Conservation (phyloP, 1,140 invertebrate genomes). For the Grapholita molesta region DNA sequence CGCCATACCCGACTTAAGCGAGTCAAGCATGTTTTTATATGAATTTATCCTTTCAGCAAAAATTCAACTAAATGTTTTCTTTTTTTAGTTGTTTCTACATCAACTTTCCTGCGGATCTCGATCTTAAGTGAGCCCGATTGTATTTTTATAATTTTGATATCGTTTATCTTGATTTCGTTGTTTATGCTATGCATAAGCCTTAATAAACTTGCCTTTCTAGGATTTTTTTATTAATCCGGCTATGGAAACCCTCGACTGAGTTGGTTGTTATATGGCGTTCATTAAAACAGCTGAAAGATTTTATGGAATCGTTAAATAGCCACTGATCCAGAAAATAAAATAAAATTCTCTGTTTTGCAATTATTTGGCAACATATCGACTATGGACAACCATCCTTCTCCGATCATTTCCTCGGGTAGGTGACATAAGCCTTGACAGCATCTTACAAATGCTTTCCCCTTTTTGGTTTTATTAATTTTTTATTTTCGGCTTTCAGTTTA, state of each 20-base stretch:
- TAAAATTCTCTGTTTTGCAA: not conserved
- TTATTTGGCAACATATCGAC: not conserved
- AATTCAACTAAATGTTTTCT: not conserved
- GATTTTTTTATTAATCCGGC: not conserved
- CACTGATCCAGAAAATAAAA: constrained; percentile 11
- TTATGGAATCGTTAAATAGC: constrained; percentile 1
- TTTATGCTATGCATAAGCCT: constrained; percentile 1
- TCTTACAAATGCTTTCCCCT: not conserved
- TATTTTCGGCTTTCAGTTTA: not conserved
- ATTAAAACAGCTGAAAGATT: not conserved
- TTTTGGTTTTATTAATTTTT: not conserved
- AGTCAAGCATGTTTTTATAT: constrained; percentile 1
- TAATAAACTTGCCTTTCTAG: constrained; percentile 5
- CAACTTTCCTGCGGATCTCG: not conserved
- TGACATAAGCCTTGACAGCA: not conserved
- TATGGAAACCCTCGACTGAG: constrained; percentile 8
- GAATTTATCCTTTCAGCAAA: not conserved
- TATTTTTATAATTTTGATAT: constrained; percentile 4
- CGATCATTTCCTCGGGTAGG: not conserved
- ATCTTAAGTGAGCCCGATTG: not conserved
- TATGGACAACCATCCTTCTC: constrained; percentile 9
- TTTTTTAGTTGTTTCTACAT: constrained; percentile 1
- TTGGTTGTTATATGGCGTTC: constrained; percentile 2
- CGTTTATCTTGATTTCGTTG: constrained; percentile 2
- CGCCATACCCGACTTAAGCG: not conserved